phyloP scores from a whole-genome alignment of 2,888 invertebrate genomes.

The Diarsia dahlii region DNA sequence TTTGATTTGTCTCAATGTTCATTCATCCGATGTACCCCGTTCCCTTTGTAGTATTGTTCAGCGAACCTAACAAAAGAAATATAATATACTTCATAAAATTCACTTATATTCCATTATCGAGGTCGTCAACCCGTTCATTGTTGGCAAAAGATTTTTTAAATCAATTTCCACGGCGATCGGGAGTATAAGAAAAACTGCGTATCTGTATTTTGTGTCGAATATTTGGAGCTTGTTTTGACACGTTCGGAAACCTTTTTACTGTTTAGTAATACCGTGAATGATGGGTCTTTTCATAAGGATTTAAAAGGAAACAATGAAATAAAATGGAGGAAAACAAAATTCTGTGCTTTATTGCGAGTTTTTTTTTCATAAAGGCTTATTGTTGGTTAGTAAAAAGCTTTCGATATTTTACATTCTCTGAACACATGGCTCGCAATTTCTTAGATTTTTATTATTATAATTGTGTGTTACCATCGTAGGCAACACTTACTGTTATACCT shows the following conservation, averaged over 20 bases:
- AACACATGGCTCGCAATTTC: neutral
- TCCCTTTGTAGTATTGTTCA: constrained; percentile 48
- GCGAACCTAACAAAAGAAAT: constrained; percentile 43
- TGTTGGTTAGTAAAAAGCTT: constrained; percentile 23
- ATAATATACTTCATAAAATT: constrained; percentile 39
- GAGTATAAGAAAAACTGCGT: constrained; percentile 22
- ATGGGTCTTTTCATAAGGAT: constrained; percentile 27
- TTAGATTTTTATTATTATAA: neutral
- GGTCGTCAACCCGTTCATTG: constrained; percentile 38
- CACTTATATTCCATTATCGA: constrained; percentile 46
- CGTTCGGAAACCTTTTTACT: constrained; percentile 48
- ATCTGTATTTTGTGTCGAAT: constrained; percentile 20
- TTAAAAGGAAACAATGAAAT: constrained; percentile 42
- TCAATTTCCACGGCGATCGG: constrained; percentile 20
- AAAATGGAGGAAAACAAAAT: constrained; percentile 8
- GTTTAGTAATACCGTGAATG: constrained; percentile 26
- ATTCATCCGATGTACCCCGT: constrained; percentile 30
- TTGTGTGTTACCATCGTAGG: neutral
- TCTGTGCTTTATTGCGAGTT: neutral
- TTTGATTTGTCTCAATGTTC: constrained; percentile 34
- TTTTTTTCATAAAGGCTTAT: neutral
- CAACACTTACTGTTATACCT: neutral
- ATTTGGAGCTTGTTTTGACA: constrained; percentile 33
- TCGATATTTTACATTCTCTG: neutral
- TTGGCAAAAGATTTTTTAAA: constrained; percentile 37